Conservation (phyloP, 30 jellyfish, hydroid and myxozoan genomes). For the Chrysaora quinquecirrha region DNA sequence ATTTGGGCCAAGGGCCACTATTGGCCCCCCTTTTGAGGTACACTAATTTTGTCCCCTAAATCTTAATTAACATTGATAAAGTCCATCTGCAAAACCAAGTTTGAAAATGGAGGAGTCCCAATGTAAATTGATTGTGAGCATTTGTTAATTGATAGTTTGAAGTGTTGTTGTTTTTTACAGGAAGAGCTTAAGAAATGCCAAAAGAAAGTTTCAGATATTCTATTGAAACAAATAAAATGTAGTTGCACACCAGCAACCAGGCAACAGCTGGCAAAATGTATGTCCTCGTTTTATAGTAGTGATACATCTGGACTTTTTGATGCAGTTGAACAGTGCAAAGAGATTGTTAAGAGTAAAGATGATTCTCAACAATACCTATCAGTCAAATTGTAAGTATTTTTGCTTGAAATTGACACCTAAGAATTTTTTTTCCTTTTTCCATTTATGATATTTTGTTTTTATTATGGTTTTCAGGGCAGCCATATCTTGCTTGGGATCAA, state of each 20-base stretch:
- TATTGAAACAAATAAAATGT: slow-evolving; percentile 69
- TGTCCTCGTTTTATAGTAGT: slow-evolving; percentile 66
- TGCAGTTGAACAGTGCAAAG: slow-evolving; percentile 77
- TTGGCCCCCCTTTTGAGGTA: too few relatives aligned
- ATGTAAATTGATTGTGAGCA: neutral
- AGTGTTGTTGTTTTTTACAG: slow-evolving; percentile 46
- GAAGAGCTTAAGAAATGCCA: slow-evolving; percentile 80
- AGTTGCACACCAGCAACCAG: slow-evolving; percentile 94
- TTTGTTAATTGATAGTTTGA: neutral
- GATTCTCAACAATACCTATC: slow-evolving; percentile 76
- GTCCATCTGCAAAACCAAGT: too few relatives aligned
- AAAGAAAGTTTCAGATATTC: slow-evolving; percentile 70
- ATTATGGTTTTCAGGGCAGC: slow-evolving; percentile 73
- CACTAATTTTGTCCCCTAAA: too few relatives aligned
- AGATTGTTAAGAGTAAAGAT: slow-evolving; percentile 84
- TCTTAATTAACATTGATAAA: too few relatives aligned
- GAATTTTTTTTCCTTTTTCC: neutral
- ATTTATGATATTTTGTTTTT: neutral
- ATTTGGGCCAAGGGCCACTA: too few relatives aligned
- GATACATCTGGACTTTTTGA: slow-evolving; percentile 87
- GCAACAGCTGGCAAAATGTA: slow-evolving; percentile 83
- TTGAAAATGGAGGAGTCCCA: too few relatives aligned
- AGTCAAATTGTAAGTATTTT: slow-evolving; percentile 73
- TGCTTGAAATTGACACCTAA: neutral
- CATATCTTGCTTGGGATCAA: slow-evolving; percentile 84